Evolutionary conservation across 2,888 invertebrate species (phyloP), one percentile per base, ranked within the genome.

Genomic region (Cephus spinipes): DNA sequence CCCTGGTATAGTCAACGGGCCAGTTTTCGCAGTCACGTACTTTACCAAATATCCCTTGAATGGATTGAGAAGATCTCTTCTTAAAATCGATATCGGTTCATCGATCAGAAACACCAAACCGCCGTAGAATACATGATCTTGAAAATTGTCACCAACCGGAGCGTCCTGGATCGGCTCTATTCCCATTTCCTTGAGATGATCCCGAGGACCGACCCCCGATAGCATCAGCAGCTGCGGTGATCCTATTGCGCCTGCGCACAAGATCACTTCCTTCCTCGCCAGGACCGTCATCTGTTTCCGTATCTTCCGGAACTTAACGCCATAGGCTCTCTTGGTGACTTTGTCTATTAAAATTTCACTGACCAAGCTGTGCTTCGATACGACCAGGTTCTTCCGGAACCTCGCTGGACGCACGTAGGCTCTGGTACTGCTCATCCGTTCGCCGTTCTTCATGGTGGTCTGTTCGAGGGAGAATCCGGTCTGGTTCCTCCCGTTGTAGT

Each of bases 221-320:
- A 98, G 91, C 96, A 98, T 97, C 12, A 98, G 93, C 3, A 98
- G 90, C 90, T 98, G 98, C 0, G 98, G 97, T 0, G 97, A 96
- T 86, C 96, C 97, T 82, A 98, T 95, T 1, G 97, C 94, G 0
- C 98, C 98, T 2, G 97, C 97, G 23, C 96, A 95, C 30, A 98
- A 87, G 77, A 98, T 96, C 0, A 98, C 95, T 92, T 97, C 97
- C 89, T 95, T 96, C 3, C 93, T 93, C 0, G 95, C 96, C 73
- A 89, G 91, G 0, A 94, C 94, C 12, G 91, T 92, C 68, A 87
- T 85, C 12, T 83, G 87, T 34, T 85, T 82, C 32, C 92, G 92
- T 30, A 94, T 93, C 77, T 94, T 93, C 1, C 93, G 90, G 81
- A 95, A 95, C 84, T 95, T 93, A 0, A 97, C 94, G 0, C 96